Percentiles rank a stretch among this genome's conserved stretches.
Evolutionary conservation across 2,888 invertebrate species (phyloP).

Genomic region (Lasioglossum lativentre): DNA sequence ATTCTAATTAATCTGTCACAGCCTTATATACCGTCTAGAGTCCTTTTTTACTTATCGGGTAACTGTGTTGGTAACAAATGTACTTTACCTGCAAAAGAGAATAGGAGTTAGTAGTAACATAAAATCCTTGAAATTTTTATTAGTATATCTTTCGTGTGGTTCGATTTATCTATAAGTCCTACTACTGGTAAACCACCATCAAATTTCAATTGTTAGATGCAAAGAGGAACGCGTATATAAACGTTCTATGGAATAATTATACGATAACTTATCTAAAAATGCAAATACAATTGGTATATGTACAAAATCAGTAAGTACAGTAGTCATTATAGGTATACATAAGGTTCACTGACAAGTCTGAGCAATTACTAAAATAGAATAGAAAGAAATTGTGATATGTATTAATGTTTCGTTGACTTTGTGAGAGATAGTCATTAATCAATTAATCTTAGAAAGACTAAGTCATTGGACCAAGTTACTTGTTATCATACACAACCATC

Average conservation of each 20-base stretch:
- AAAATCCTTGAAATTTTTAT: not conserved
- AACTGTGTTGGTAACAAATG: constrained; percentile 13
- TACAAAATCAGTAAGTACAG: not conserved
- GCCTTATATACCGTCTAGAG: constrained; percentile 26
- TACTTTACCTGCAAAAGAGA: not conserved
- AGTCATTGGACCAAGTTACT: no score
- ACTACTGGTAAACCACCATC: not conserved
- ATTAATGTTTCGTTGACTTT: not conserved
- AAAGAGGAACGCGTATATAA: not conserved
- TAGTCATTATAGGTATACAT: not conserved
- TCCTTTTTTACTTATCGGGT: not conserved
- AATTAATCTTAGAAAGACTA: not conserved
- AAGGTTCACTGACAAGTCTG: not conserved
- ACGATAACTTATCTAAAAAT: not conserved
- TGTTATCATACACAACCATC: no score
- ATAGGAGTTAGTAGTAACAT: not conserved
- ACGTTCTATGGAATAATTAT: not conserved
- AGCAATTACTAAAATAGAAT: constrained; percentile 25
- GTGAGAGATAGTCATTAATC: not conserved
- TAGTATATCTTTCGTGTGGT: not conserved
- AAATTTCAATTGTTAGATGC: not conserved
- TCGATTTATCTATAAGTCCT: not conserved
- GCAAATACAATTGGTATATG: not conserved
- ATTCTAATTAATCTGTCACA: constrained; percentile 41
- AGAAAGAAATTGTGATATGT: constrained; percentile 4